phyloP scores from a whole-genome alignment of 2,113 vertebrate species.

The Cyrtonyx montezumae region DNA sequence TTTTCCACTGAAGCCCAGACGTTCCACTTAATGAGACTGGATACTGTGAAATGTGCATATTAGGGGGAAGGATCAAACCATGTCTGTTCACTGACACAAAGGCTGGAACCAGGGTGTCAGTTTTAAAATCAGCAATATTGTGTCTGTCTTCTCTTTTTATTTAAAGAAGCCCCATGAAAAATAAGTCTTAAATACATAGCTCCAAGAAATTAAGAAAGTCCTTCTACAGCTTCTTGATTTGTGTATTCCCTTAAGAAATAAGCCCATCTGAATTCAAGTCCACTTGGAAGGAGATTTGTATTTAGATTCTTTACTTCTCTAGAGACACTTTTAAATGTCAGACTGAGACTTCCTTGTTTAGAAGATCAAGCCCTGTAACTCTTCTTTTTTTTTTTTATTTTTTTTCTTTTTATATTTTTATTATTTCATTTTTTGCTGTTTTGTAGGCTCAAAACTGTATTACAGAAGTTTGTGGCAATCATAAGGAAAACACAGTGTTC shows the following conservation, averaged over 20 bases:
- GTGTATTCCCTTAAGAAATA: neutral
- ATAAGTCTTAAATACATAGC: neutral
- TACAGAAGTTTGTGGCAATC: neutral
- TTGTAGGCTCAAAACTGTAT: neutral
- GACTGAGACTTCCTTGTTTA: neutral
- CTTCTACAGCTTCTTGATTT: neutral
- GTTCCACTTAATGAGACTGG: neutral
- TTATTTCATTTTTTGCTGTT: neutral
- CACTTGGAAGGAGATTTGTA: neutral
- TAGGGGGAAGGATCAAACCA: neutral
- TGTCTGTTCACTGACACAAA: rapidly evolving
- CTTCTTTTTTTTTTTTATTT: neutral
- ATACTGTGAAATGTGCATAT: neutral
- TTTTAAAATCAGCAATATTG: neutral
- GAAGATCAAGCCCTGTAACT: neutral
- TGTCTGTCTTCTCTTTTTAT: neutral
- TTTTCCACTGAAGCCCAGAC: neutral
- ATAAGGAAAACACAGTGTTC: neutral
- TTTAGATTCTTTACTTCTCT: neutral
- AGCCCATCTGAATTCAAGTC: neutral
- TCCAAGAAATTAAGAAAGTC: neutral
- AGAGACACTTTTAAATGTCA: neutral
- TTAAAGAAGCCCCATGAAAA: neutral
- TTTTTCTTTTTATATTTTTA: too few relatives aligned
- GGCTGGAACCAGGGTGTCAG: neutral